Conservation (phyloP, 2,113 vertebrate genomes). For the Eubucco bourcierii region DNA sequence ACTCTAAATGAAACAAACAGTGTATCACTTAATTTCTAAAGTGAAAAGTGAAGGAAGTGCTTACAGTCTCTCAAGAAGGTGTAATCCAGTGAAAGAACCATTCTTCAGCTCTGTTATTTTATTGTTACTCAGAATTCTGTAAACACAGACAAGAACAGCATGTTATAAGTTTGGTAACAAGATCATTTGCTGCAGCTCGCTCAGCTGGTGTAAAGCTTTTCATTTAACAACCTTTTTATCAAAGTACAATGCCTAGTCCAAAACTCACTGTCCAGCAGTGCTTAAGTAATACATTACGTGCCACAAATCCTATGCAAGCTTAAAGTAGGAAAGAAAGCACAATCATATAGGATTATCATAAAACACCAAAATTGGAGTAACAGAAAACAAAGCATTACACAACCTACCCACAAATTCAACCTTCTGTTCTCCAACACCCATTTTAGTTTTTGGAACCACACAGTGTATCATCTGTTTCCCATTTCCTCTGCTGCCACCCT, state of each 20-base stretch:
- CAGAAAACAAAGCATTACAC: not conserved
- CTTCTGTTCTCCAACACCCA: not conserved
- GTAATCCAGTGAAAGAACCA: slow-evolving; percentile 89
- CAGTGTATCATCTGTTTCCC: not conserved
- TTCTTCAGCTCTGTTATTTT: slow-evolving; percentile 95
- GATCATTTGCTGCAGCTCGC: not conserved
- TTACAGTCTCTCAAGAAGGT: slow-evolving; percentile 93
- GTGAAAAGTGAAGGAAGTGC: slow-evolving; percentile 47
- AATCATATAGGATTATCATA: not conserved
- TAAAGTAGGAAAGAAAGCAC: not conserved
- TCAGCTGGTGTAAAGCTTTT: not conserved
- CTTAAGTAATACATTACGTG: not conserved
- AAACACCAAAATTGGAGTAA: accelerated
- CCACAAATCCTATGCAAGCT: not conserved
- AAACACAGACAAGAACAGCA: slow-evolving; percentile 27
- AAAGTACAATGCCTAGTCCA: not conserved
- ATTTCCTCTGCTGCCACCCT: not conserved
- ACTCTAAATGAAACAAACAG: not conserved
- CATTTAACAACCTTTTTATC: not conserved
- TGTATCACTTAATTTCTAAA: not conserved
- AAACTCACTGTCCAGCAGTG: not conserved
- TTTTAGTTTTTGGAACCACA: not conserved
- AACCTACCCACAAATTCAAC: not conserved
- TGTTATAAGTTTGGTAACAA: not conserved
- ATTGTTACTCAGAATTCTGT: slow-evolving; percentile 94